These are phyloP conservation scores for Frankliniella intonsa DNA, from an alignment of 2,888 invertebrate genomes.

Conservation along the genomic window DNA sequence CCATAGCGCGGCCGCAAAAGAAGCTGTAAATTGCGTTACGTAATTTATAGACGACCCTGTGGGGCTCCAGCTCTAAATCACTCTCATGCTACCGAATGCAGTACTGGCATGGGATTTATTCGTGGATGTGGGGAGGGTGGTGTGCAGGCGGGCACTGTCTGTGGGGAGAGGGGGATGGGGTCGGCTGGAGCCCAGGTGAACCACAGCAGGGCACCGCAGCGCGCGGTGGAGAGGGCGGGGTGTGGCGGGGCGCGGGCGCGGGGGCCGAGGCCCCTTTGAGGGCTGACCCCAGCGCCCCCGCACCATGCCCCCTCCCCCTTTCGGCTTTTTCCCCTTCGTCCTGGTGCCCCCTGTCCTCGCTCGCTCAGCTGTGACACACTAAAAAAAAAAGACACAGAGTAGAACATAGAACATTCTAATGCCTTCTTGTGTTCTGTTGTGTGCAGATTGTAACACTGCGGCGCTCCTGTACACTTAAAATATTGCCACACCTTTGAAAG, in stretches of 20 bases:
- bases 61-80: background rate
- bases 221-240: background rate
- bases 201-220: background rate
- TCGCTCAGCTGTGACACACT: no score
- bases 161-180: no score
- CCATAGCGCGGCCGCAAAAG: background rate
- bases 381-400: no score
- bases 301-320: background rate
- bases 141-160: no score
- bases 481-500: no score
- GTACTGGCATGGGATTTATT: background rate
- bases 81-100: background rate
- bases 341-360: background rate
- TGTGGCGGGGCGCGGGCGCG: background rate
- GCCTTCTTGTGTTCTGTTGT: no score
- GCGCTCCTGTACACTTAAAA: no score
- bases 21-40: background rate
- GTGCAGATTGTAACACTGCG: no score
- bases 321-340: background rate
- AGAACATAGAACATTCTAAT: no score
- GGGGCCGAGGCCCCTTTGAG: background rate
- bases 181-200: background rate
- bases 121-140: background rate
- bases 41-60: conserved; percentile 4
- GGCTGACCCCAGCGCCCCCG: background rate